Evolutionary conservation across 37 sponge, comb jelly and placozoan species (phyloP), one percentile per base, ranked within the genome.

Genomic region (Aphrocallistes beatrix): DNA sequence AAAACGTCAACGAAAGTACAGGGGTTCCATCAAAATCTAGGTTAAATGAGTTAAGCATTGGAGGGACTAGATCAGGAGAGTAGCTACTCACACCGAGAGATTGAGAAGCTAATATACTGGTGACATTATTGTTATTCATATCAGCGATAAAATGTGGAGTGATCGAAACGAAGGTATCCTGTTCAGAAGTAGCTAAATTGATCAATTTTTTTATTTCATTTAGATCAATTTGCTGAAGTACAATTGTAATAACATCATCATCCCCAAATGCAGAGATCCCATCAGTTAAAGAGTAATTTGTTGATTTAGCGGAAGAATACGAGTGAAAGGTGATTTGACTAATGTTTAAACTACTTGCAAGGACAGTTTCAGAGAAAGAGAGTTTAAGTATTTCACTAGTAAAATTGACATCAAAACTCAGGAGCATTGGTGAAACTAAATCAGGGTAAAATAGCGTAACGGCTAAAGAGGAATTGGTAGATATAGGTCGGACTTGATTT

Each of bases 341-440:
- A 38, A 28, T 84, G 50, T 93, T 51, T 37, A 95, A 90, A 1
- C 93, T 90, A 0, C 42, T 36, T 23, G 90, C 89, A 81, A 89
- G 39, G 0, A 95, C 96, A 36, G 96, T 95, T 50, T 95, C 96
- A 36, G 90, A 90, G 85, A 95, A 95, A 23, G 13, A 93, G 36
- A 95, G 89, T 16, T 87, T 91, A 13, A 93, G 85, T 0, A 84
- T 87, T 51, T 95, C 92, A 28, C 36, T 37, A 0, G 93, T 95
- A 37, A 95, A 51, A 75, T 95, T 88, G 9, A 95, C 51, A 37
- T 92, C 91, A 86, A 93, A 95, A 38, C 23, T 42, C 21, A 23
- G 50, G 49, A 95, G 82, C 13, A 13, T 0, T n/a, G 96, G 96
- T 49, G 49, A 36, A n/a, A 83, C 87, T 1, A 21, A 36, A 51